Base-by-base conservation (phyloP, 2,888 invertebrate genomes). In the Melinaea menophilus region DNA sequence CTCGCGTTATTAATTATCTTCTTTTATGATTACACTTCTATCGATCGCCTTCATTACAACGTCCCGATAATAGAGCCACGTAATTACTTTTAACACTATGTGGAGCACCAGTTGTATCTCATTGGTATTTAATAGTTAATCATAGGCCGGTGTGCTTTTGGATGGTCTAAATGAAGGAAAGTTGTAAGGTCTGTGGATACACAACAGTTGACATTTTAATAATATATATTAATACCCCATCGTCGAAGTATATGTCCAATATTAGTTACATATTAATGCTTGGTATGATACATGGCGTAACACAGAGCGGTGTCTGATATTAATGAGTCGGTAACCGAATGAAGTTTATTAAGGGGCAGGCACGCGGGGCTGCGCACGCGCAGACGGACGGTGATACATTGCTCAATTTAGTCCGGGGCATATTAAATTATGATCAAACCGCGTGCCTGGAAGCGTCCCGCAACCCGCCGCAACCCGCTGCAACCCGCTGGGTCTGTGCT, bases 1-100 rank as follows among this genome's bases (percentile, higher is more conserved):
- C 80, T 85, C 79, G 81, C 84, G 82, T 86, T 90, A 90, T 89
- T 90, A 90, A 90, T 90, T 90, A 90, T 81, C 85, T 88, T 86
- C 86, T 73, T 87, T 88, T 88, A 86, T 89, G 77, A 78, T 75
- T 75, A 81, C 84, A 80, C 81, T 82, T 81, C 83, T 84, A 87
- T 87, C 81, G 86, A 87, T 86, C 81, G 84, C 68, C 81, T 89
- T 89, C 88, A 90, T 90, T 90, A 89, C 88, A 89, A 90, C 89
- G 90, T 88, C 86, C 81, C 83, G 83, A 89, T 90, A 88, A 89
- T 85, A 85, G 85, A 80, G 69, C 73, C 73, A 73, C 72, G 76
- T 81, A 86, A 86, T 86, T 79, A 82, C 75, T 79, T 74, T 69
- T 69, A 69, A 65, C 65, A 75, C 77, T 77, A 79, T 78, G 78